Evolutionary conservation across 2,888 invertebrate genomes (phyloP), one percentile per base, ranked within the genome.

Genomic region (Biston stratarius): DNA sequence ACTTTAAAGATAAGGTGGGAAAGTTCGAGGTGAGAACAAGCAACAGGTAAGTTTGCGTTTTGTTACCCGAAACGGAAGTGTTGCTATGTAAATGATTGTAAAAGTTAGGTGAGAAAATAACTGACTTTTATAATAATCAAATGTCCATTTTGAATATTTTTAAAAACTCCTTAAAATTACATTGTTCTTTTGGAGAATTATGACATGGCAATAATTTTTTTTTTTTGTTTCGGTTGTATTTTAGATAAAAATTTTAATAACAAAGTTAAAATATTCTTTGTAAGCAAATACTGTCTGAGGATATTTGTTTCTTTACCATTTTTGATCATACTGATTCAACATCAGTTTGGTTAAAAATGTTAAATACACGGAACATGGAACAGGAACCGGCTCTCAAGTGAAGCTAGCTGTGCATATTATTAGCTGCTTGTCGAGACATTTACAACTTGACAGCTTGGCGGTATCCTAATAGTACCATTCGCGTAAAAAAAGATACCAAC

Each of bases 401-500:
- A 24, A 3, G 24, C 24, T 24, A 24, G 24, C 24, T 1, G 24
- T 24, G 3, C 24, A 24, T 24, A 24, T 42, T 42, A 42, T 42
- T 42, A 11, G 42, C 8, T 24, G 24, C 42, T 42, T 42, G 42
- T 42, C 10, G 5, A 40, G 11, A 10, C 10, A 10, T 44, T 44
- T 44, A 6, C n/a, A 14, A 14, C 7, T 5, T 15, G 10, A 24
- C 8, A 1, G 15, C 9, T 9, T 24, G 24, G 11, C 0, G 8
- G 24, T 10, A 48, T 5, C 15, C 24, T 9, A 9, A 24, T 0
- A 14, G 8, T 1, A 44, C 2, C 15, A 15, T 6, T 47, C 14
- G 15, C 45, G 14, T 7, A 7, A 45, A 5, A 45, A 45, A 34
- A 49, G 48, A 64, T n/a, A 49, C 59, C 84, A 90, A 95, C 96